phyloP scores from a whole-genome alignment of 2,888 invertebrate species.

The Spodoptera littoralis region DNA sequence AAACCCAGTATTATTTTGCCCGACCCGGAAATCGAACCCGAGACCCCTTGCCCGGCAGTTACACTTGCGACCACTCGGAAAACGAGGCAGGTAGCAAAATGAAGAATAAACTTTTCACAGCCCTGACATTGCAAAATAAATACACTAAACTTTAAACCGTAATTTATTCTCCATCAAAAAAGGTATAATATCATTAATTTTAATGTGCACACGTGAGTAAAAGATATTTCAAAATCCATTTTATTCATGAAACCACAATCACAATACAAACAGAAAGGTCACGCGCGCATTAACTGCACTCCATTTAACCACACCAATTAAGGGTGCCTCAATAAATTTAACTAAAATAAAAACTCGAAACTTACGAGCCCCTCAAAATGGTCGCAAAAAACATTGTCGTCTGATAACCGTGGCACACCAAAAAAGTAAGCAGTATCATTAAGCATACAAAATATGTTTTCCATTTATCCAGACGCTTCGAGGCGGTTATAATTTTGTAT shows the following conservation, averaged over 20 bases:
- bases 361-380: slow-evolving; percentile 69
- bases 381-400: slow-evolving; percentile 80
- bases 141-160: slow-evolving; percentile 34
- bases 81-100: too few species aligned
- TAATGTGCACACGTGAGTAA: slow-evolving; percentile 26
- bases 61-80: too few species aligned
- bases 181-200: slow-evolving; percentile 26
- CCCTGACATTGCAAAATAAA: slow-evolving; percentile 2
- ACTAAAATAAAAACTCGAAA: slow-evolving; percentile 76
- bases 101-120: too few species aligned
- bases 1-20: too few species aligned
- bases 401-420: slow-evolving; percentile 82
- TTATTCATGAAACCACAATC: slow-evolving; percentile 55
- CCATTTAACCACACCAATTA: slow-evolving; percentile 81
- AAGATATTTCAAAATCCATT: slow-evolving; percentile 45
- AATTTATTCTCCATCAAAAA: slow-evolving; percentile 24
- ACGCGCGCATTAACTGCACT: slow-evolving; percentile 69
- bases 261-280: slow-evolving; percentile 70
- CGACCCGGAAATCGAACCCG: too few species aligned
- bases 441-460: slow-evolving; percentile 89
- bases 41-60: too few species aligned
- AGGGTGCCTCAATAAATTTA: slow-evolving; percentile 78
- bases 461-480: slow-evolving; percentile 87
- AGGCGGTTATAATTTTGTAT: slow-evolving; percentile 88
- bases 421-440: slow-evolving; percentile 88